Evolutionary conservation across 2,797 vertebrate species (phyloP), one percentile per base, ranked within the genome.

Genomic region (Peromyscus melanophrys): DNA sequence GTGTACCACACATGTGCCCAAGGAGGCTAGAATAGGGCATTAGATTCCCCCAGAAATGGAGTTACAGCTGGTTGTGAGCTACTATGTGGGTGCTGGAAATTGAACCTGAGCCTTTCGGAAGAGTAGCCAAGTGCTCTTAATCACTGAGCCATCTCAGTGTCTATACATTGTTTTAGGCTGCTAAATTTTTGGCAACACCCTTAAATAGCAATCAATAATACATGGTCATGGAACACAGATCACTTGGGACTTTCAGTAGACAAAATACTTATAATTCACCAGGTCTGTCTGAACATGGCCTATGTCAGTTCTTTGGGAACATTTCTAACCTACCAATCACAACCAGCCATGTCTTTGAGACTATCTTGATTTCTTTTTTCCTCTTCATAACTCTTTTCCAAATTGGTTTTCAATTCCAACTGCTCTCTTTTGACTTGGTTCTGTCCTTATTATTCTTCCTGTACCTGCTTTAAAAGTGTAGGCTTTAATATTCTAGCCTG

Each of bases 221-320:
- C 0, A 67, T 57, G 69, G 84, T 9, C 61, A 7, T 4, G 52
- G 71, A 94, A 46, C 19, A 21, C 34, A 73, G 67, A 61, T 5
- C 23, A 49, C 69, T 14, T 57, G 71, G 78, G n/a, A 5, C 77
- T 96, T 73, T 89, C 57, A 57, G 23, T 16, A 97, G 83, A 81
- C 69, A 85, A 59, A 78, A 27, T 10, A 34, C 23, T 91, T 77
- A 77, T 4, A 91, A 95, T 14, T 90, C 67, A 87, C 1, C 7
- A 27, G 67, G 40, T 89, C n/a, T 46, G 7, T 89, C 80, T 93
- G 83, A 96, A 93, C 94, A 92, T 95, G 37, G 29, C 7, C 61
- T 75, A 6, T 86, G 27, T 92, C 43, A 17, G 89, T 71, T 91
- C 49, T 84, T 90, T 82, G 67, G 40, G 89, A 69, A 69, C 77